phyloP scores from a whole-genome alignment of 2,797 vertebrate species.

The Yasuhikotakia modesta region DNA sequence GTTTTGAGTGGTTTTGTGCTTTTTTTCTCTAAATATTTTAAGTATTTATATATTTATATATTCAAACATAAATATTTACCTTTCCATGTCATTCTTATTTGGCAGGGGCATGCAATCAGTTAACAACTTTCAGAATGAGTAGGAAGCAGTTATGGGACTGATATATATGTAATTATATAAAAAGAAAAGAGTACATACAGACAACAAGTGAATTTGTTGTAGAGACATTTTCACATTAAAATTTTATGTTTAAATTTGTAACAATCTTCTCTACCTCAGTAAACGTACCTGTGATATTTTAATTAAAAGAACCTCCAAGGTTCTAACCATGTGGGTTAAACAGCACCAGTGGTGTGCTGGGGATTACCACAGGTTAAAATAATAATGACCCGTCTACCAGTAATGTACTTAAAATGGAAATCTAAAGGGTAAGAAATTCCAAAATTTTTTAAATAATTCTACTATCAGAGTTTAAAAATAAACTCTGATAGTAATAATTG shows the following conservation, averaged over 20 bases:
- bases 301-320: slow-evolving; percentile 21
- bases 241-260: slow-evolving; percentile 11
- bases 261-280: slow-evolving; percentile 3
- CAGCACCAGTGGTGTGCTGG: background rate
- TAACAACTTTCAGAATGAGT: slow-evolving; percentile 24
- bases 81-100: background rate
- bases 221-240: slow-evolving; percentile 44
- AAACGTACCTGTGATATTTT: slow-evolving; percentile 24
- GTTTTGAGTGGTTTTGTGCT: no score
- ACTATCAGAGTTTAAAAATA: no score
- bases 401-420: background rate
- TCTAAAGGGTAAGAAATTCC: no score
- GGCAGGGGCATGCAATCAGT: slow-evolving; percentile 16
- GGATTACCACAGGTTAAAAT: slow-evolving; percentile 1
- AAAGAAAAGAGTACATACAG: slow-evolving; percentile 16
- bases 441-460: no score
- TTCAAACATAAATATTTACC: background rate
- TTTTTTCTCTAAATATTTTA: background rate
- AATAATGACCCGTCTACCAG: background rate
- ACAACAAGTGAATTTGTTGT: slow-evolving; percentile 4
- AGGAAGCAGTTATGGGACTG: slow-evolving; percentile 22
- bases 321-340: slow-evolving; percentile 1
- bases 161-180: slow-evolving; percentile 41
- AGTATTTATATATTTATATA: no score
- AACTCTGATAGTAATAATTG: no score